Percentiles rank a stretch among this genome's conserved stretches.
phyloP scores from a whole-genome alignment of 2,888 invertebrate genomes.

The Hyposoter dolosus region DNA sequence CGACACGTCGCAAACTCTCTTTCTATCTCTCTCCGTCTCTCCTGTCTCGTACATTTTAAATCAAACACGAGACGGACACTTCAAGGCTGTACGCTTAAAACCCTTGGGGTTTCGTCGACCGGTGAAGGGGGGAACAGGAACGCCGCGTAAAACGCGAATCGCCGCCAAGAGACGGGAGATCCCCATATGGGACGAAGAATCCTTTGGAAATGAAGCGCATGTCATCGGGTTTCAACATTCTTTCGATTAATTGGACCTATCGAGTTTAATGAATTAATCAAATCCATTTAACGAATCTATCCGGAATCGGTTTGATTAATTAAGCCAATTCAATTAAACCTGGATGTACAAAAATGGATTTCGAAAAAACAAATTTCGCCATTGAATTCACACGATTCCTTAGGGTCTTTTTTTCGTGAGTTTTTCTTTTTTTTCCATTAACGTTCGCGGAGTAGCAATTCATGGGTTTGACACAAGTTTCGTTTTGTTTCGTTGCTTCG shows the following conservation, averaged over 20 bases:
- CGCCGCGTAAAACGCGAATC: constrained; percentile 33
- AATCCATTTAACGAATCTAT: constrained; percentile 32
- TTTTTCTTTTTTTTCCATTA: neutral
- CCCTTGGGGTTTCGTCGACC: constrained; percentile 17
- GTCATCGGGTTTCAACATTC: constrained; percentile 30
- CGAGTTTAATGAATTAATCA: constrained; percentile 34
- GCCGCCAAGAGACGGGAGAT: neutral
- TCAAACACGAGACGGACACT: constrained; percentile 79
- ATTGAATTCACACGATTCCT: neutral
- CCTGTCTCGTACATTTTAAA: constrained; percentile 72
- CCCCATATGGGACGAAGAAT: constrained; percentile 49
- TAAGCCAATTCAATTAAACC: neutral
- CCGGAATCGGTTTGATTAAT: neutral
- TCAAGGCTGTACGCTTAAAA: constrained; percentile 80
- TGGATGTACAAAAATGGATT: neutral
- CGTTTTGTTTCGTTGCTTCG: neutral
- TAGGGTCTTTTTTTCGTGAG: no score
- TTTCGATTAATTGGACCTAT: constrained; percentile 20
- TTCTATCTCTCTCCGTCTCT: constrained; percentile 14
- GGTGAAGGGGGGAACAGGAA: neutral
- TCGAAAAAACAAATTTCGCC: neutral
- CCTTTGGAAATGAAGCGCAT: constrained; percentile 24
- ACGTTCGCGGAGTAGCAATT: neutral
- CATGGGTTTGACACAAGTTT: neutral
- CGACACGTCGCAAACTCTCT: constrained; percentile 77